Percentiles rank a stretch among this genome's conserved stretches.
These are phyloP conservation scores for Urophycis tenuis DNA, from an alignment of 2,797 vertebrate species.

Conservation along the genomic window DNA sequence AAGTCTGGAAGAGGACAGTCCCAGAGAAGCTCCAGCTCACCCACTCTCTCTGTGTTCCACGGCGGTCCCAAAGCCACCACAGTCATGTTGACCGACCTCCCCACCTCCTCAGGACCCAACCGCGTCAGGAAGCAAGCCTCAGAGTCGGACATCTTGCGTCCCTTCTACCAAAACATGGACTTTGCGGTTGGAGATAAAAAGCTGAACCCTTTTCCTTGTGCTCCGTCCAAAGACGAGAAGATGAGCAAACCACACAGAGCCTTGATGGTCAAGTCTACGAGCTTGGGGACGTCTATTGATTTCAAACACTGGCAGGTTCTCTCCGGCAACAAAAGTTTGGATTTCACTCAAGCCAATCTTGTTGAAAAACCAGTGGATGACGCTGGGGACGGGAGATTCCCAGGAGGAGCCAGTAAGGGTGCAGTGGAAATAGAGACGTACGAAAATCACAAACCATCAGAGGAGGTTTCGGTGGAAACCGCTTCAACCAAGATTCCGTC, in stretches of 20 bases:
- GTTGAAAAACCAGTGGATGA: conserved; percentile 1
- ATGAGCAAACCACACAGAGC: conserved; percentile 35
- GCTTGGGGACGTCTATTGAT: conserved; percentile 44
- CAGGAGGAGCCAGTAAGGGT: neutral
- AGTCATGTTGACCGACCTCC: conserved; percentile 34
- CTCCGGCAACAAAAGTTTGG: conserved; percentile 26
- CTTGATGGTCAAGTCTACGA: conserved; percentile 33
- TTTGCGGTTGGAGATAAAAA: conserved; percentile 20
- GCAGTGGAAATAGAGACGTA: neutral
- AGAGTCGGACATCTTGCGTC: conserved; percentile 56
- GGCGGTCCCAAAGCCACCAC: conserved; percentile 49
- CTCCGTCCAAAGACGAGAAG: conserved; percentile 25
- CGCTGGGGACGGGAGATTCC: neutral
- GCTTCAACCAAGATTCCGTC: neutral
- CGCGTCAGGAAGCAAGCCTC: conserved; percentile 55
- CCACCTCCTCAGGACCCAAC: conserved; percentile 29
- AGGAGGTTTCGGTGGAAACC: neutral
- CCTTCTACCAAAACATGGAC: conserved; percentile 44
- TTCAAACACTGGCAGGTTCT: conserved; percentile 24
- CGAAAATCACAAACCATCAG: neutral
- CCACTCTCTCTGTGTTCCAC: conserved; percentile 60
- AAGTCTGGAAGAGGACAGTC: conserved; percentile 55
- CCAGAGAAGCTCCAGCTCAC: conserved; percentile 69
- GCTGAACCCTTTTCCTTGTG: conserved; percentile 17
- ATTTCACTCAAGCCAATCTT: conserved; percentile 12